Percentiles rank a stretch among this genome's conserved stretches.
Evolutionary conservation across 1,140 invertebrate species (phyloP).

Genomic region (Polypedilum vanderplanki): DNA sequence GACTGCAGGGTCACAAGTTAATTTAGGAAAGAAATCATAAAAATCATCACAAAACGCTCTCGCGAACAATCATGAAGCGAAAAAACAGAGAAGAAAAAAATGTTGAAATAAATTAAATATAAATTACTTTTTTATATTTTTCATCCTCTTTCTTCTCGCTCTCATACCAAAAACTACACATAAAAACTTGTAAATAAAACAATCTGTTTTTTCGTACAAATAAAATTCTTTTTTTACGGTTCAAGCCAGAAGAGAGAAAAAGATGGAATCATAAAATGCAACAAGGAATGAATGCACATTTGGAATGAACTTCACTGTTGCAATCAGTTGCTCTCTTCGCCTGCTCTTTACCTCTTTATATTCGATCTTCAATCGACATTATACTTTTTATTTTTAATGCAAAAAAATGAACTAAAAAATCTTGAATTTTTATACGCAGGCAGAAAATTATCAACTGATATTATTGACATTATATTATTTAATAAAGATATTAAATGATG

Average conservation of each 20-base stretch:
- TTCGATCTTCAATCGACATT: constrained; percentile 15
- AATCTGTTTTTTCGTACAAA: constrained; percentile 27
- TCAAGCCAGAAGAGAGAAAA: neutral
- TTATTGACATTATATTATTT: neutral
- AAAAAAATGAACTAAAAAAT: neutral
- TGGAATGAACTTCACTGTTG: neutral
- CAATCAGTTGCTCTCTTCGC: constrained; percentile 2
- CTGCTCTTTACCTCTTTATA: neutral
- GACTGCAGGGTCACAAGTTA: constrained; percentile 23
- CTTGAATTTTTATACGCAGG: neutral
- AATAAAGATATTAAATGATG: constrained; percentile 15
- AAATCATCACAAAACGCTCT: neutral
- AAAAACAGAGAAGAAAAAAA: neutral
- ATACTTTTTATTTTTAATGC: neutral
- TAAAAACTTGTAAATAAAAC: constrained; percentile 28
- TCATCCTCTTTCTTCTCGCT: neutral
- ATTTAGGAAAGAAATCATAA: constrained; percentile 19
- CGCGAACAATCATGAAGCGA: neutral
- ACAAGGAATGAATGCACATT: constrained; percentile 18
- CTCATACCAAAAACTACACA: neutral
- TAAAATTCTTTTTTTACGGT: constrained; percentile 26
- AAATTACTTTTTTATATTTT: constrained; percentile 25
- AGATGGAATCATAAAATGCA: constrained; percentile 17
- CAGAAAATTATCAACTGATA: constrained; percentile 1
- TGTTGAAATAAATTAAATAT: constrained; percentile 29